phyloP scores from a whole-genome alignment of 2,797 vertebrate species.

The Nannoperca obscura region DNA sequence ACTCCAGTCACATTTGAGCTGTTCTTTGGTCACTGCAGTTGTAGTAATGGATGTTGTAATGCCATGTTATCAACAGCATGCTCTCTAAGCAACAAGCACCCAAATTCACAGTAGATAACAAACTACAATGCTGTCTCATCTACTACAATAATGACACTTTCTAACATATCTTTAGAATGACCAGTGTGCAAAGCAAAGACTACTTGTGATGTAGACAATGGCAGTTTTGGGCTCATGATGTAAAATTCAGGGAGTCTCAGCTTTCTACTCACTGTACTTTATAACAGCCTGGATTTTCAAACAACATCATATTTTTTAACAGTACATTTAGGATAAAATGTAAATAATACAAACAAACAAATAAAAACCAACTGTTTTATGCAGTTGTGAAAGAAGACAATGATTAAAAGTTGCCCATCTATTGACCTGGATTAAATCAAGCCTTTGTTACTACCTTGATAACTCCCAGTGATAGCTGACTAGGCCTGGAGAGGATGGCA shows the following conservation, averaged over 20 bases:
- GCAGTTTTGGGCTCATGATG: not conserved
- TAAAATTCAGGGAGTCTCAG: not conserved
- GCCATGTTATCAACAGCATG: not conserved
- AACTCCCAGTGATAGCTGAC: conserved; percentile 6
- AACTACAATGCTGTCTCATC: not conserved
- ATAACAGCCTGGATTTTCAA: not conserved
- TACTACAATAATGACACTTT: not conserved
- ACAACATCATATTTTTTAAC: not conserved
- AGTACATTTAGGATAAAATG: not conserved
- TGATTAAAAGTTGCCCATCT: conserved; percentile 1
- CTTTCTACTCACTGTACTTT: not conserved
- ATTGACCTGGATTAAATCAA: conserved; percentile 15
- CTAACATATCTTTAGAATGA: not conserved
- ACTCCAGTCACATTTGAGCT: not conserved
- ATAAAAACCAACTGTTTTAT: not conserved
- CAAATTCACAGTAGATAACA: not conserved
- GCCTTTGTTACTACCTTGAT: conserved; percentile 22
- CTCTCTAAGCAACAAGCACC: not conserved
- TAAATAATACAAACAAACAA: not conserved
- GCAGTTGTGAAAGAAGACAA: not conserved
- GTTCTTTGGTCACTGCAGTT: not conserved
- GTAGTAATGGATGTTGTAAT: not conserved
- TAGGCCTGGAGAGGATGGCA: not conserved
- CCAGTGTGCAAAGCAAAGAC: no score
- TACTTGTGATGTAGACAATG: no score